Percentiles rank a stretch among this genome's conserved stretches.
These are phyloP conservation scores for Eupithecia inturbata DNA, from an alignment of 2,888 invertebrate genomes.

Conservation along the genomic window DNA sequence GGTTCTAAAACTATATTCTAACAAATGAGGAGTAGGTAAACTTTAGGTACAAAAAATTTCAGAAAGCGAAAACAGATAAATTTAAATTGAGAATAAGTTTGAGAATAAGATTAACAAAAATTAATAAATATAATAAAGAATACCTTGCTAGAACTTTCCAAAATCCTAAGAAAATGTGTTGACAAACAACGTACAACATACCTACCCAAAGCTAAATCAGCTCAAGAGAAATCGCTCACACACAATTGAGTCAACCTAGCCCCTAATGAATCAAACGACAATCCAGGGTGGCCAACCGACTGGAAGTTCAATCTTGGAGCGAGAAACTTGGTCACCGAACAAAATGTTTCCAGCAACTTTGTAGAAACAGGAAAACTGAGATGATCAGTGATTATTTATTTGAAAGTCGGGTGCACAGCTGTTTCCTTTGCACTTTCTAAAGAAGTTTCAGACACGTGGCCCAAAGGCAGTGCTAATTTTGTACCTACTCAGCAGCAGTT, in stretches of 20 bases:
- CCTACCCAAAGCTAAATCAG: constrained; percentile 27
- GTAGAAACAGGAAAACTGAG: constrained; percentile 1
- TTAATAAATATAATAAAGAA: too few relatives aligned
- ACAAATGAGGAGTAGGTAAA: not conserved
- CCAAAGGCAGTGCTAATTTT: not conserved
- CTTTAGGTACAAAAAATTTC: too few relatives aligned
- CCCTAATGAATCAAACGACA: constrained; percentile 62
- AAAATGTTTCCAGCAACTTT: constrained; percentile 3
- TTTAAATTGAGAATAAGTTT: too few relatives aligned
- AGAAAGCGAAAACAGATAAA: too few relatives aligned
- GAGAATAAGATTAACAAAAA: too few relatives aligned
- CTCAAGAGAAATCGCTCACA: constrained; percentile 40
- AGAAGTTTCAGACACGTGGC: not conserved
- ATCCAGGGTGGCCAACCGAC: constrained; percentile 29
- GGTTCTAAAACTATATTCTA: not conserved
- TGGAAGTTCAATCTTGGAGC: constrained; percentile 13
- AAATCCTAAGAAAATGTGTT: not conserved
- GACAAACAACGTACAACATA: not conserved
- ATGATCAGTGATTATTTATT: not conserved
- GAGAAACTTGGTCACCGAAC: constrained; percentile 6
- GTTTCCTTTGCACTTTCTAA: not conserved
- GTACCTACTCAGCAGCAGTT: not conserved
- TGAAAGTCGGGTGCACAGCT: not conserved
- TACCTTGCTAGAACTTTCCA: too few relatives aligned
- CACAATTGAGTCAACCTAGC: constrained; percentile 54